Conservation (phyloP, 2,888 invertebrate species). For the Adela reaumurella region DNA sequence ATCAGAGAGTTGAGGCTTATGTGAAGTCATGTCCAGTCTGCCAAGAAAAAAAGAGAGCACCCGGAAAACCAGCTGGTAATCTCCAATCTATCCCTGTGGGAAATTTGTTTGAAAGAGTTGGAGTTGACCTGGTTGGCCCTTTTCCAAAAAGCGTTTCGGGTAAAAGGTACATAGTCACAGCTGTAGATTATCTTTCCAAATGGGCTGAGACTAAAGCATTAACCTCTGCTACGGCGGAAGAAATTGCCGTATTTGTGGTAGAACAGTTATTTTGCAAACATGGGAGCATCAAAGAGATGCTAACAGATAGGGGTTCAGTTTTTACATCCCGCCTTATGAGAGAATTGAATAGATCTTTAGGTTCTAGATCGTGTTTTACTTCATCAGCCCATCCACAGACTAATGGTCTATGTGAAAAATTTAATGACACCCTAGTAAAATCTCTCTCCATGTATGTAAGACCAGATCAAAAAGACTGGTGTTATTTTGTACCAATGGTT, state of each 20-base stretch:
- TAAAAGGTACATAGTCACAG: neutral
- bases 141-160: neutral
- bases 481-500: too few species aligned
- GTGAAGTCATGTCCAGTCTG: neutral
- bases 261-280: too few species aligned
- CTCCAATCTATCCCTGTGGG: neutral
- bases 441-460: too few species aligned
- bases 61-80: neutral
- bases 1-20: neutral
- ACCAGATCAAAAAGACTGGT: too few species aligned
- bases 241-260: neutral
- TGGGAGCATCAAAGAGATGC: too few species aligned
- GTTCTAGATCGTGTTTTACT: too few species aligned
- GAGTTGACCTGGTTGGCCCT: neutral
- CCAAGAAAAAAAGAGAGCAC: neutral
- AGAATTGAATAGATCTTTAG: too few species aligned
- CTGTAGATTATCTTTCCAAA: neutral
- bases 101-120: neutral
- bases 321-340: too few species aligned
- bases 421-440: too few species aligned
- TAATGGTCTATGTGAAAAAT: too few species aligned
- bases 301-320: too few species aligned
- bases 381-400: too few species aligned
- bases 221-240: neutral
- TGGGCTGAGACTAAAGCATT: neutral